These are phyloP conservation scores for Chloroclystis v-ata DNA, from an alignment of 2,888 invertebrate genomes.

Conservation along the genomic window DNA sequence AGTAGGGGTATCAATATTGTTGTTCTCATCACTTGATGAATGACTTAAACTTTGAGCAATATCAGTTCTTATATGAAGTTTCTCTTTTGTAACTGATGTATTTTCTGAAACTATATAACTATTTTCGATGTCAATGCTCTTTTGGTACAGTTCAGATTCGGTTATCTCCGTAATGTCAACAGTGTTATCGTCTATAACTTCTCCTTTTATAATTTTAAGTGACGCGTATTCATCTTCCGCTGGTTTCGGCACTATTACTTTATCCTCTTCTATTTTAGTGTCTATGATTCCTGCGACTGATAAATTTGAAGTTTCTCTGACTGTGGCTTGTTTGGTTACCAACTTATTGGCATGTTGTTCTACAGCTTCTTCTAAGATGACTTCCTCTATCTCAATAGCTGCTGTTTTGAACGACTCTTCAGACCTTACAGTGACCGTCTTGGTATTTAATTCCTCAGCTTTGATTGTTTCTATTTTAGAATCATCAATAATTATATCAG, in stretches of 20 bases:
- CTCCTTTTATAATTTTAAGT: conserved; percentile 24
- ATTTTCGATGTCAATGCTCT: conserved; percentile 20
- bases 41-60: conserved; percentile 25
- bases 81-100: conserved; percentile 19
- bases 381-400: conserved; percentile 21
- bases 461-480: conserved; percentile 24
- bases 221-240: conserved; percentile 26
- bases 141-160: conserved; percentile 24
- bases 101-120: conserved; percentile 10
- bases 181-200: conserved; percentile 18
- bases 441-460: conserved; percentile 21
- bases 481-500: conserved; percentile 22
- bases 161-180: conserved; percentile 12
- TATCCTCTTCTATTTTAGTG: conserved; percentile 24
- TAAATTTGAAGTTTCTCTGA: conserved; percentile 20
- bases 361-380: conserved; percentile 22
- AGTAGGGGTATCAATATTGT: conserved; percentile 45
- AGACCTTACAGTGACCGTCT: conserved; percentile 19
- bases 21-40: conserved; percentile 34
- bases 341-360: conserved; percentile 20
- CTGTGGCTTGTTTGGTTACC: conserved; percentile 14
- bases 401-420: conserved; percentile 27
- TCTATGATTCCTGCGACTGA: conserved; percentile 26
- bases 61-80: conserved; percentile 25
- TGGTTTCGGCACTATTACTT: conserved; percentile 15